A percentile compares a stretch with the other conserved stretches of the same genome.
Conservation (phyloP, 2,888 invertebrate species). For the Agrochola lychnidis region DNA sequence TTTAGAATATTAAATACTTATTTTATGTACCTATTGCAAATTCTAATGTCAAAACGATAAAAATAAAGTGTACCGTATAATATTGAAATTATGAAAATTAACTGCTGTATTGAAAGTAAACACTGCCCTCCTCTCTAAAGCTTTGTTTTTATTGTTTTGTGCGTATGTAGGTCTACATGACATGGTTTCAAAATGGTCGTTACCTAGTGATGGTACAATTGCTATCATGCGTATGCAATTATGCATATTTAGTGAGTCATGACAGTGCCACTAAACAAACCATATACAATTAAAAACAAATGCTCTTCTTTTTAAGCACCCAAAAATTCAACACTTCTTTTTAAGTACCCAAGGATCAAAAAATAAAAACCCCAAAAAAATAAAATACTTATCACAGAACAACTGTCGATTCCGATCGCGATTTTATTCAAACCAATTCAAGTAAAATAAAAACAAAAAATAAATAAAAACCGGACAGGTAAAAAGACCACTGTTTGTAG, state of each 20-base stretch:
- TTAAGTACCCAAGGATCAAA: not conserved
- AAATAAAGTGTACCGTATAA: not conserved
- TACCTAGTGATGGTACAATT: not conserved
- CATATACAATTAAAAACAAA: not conserved
- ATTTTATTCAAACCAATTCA: constrained; percentile 40
- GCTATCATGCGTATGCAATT: not conserved
- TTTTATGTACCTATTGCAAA: constrained; percentile 11
- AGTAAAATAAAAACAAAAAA: constrained; percentile 31
- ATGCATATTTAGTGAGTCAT: not conserved
- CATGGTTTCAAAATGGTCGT: not conserved
- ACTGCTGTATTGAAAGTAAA: not conserved
- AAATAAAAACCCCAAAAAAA: not conserved
- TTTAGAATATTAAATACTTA: constrained; percentile 11
- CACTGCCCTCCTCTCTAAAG: not conserved
- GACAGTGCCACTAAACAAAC: not conserved
- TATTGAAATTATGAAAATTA: constrained; percentile 4
- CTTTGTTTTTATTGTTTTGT: not conserved
- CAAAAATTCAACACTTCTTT: not conserved
- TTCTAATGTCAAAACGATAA: constrained; percentile 4
- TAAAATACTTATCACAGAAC: not conserved
- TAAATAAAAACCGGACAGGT: constrained; percentile 30
- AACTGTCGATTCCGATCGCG: constrained; percentile 29
- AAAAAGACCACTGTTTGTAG: constrained; percentile 33
- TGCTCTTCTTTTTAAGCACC: too few relatives aligned
- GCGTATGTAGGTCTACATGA: not conserved